phyloP scores from a whole-genome alignment of 2,113 vertebrate species.

The Rattus norvegicus region DNA sequence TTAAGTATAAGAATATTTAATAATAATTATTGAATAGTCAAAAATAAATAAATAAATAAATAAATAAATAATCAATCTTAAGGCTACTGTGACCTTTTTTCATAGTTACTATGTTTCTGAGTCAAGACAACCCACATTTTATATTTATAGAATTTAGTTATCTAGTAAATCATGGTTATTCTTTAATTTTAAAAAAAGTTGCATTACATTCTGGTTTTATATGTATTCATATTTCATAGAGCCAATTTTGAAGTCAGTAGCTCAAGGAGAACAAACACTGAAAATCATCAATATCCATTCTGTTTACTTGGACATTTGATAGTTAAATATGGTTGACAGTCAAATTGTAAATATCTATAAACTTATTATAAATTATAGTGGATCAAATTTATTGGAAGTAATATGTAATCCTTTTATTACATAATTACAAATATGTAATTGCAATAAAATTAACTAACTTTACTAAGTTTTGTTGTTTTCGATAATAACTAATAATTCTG shows the following conservation, averaged over 20 bases:
- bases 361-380: not conserved
- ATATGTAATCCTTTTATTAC: not conserved
- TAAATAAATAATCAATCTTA: not conserved
- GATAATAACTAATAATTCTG: not conserved
- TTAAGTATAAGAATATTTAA: not conserved
- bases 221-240: not conserved
- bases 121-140: not conserved
- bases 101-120: not conserved
- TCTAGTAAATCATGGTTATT: not conserved
- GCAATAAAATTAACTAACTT: not conserved
- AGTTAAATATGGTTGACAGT: not conserved
- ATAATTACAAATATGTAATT: not conserved
- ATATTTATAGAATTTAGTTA: not conserved
- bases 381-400: not conserved
- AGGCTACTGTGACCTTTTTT: not conserved
- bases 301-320: not conserved
- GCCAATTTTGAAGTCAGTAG: not conserved
- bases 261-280: not conserved
- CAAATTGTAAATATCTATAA: not conserved
- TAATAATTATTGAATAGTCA: not conserved
- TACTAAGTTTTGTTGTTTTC: not conserved
- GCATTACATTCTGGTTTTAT: not conserved
- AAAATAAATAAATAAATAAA: not conserved
- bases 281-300: not conserved
- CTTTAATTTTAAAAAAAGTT: not conserved